phyloP scores from a whole-genome alignment of 2,797 vertebrate species.

The Geotrypetes seraphini region DNA sequence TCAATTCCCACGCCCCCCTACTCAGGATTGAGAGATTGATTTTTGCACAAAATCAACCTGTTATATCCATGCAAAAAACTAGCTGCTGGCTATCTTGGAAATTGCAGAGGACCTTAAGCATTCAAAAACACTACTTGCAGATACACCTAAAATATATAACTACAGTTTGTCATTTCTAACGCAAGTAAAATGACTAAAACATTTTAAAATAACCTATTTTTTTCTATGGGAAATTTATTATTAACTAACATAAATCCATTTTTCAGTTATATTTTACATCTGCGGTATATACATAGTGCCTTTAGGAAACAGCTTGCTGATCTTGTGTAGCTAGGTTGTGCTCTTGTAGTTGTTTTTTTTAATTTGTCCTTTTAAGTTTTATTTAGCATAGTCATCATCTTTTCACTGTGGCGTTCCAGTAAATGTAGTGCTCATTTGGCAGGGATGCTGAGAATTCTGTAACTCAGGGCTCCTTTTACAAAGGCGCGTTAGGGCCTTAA shows the following conservation, averaged over 20 bases:
- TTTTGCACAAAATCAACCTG: constrained; percentile 45
- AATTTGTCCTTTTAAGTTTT: constrained; percentile 58
- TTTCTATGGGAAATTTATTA: constrained; percentile 39
- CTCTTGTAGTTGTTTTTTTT: constrained; percentile 67
- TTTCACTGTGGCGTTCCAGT: constrained; percentile 59
- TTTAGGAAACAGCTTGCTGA: constrained; percentile 70
- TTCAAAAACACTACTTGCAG: constrained; percentile 50
- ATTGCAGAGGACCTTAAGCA: constrained; percentile 37
- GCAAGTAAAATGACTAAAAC: constrained; percentile 62
- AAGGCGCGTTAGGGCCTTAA: too few species aligned
- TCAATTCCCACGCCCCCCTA: constrained; percentile 38
- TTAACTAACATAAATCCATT: constrained; percentile 44
- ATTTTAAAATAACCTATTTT: constrained; percentile 34
- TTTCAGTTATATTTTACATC: constrained; percentile 33
- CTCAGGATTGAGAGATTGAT: constrained; percentile 33
- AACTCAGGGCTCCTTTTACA: too few species aligned
- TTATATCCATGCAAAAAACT: constrained; percentile 47
- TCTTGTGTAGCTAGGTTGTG: constrained; percentile 71
- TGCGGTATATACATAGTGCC: constrained; percentile 49
- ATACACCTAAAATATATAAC: constrained; percentile 52
- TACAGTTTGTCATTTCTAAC: constrained; percentile 55
- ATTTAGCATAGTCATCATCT: constrained; percentile 61
- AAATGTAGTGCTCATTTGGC: constrained; percentile 62
- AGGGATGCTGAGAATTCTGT: constrained; percentile 61
- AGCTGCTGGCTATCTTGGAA: constrained; percentile 58